phyloP scores from a whole-genome alignment of 2,797 vertebrate species.

The Sarcophilus harrisii region DNA sequence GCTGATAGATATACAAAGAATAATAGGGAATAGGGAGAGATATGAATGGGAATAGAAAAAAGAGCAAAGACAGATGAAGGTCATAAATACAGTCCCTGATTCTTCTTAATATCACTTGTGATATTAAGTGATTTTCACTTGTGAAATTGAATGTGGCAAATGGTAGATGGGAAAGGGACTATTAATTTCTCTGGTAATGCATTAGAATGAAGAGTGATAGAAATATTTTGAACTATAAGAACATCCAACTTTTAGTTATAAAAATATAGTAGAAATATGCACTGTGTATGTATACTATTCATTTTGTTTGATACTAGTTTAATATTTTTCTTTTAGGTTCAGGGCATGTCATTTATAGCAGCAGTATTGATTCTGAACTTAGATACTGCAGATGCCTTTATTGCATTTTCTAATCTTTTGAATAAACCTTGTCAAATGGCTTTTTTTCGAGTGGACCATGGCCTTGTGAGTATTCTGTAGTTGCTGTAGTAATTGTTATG shows the following conservation, averaged over 20 bases:
- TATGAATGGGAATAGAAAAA: background rate
- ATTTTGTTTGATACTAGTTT: background rate
- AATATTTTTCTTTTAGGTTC: conserved; percentile 86
- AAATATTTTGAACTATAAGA: background rate
- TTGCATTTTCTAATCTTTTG: conserved; percentile 95
- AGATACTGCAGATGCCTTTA: conserved; percentile 95
- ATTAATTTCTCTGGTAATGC: background rate
- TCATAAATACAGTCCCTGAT: background rate
- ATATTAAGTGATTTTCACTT: background rate
- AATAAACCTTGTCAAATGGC: conserved; percentile 98
- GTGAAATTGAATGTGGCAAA: background rate
- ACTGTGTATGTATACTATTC: background rate
- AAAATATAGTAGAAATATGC: fast-evolving
- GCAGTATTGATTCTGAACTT: conserved; percentile 94
- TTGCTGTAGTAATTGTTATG: background rate
- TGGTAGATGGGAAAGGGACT: background rate
- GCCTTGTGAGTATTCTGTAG: conserved; percentile 91
- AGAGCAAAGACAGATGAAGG: background rate
- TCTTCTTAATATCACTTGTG: background rate
- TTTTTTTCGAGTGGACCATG: conserved; percentile 96
- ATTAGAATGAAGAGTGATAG: background rate
- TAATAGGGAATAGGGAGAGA: background rate
- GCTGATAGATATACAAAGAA: background rate
- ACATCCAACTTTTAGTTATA: background rate
- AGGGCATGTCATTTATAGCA: conserved; percentile 97